Conservation (phyloP, 2,113 vertebrate genomes). For the Hippotragus niger region DNA sequence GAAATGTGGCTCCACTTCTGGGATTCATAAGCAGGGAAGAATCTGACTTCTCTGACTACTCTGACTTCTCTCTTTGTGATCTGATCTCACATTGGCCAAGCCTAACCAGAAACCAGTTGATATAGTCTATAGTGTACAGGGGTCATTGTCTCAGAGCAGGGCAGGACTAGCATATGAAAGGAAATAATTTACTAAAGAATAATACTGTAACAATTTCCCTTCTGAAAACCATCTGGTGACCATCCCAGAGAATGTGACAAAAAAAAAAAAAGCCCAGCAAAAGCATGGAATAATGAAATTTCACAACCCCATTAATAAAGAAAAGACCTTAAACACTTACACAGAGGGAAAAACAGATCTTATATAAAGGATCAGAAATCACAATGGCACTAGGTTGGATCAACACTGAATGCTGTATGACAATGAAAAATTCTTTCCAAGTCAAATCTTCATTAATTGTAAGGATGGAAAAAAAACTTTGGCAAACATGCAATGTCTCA, state of each 20-base stretch:
- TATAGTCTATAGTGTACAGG: neutral
- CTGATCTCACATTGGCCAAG: neutral
- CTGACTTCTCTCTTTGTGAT: neutral
- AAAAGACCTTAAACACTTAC: neutral
- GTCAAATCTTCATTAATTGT: neutral
- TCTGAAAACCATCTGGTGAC: constrained; percentile 28
- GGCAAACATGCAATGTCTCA: neutral
- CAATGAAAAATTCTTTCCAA: neutral
- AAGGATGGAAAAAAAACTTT: neutral
- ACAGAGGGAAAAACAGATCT: neutral
- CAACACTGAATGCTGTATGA: neutral
- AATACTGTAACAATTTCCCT: constrained; percentile 49
- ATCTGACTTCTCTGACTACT: neutral
- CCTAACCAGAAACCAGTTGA: neutral
- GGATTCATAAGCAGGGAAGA: neutral
- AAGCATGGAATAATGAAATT: constrained; percentile 4
- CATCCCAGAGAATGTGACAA: neutral
- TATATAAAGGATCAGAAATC: neutral
- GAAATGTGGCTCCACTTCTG: neutral
- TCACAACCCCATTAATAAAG: neutral
- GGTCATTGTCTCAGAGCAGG: neutral
- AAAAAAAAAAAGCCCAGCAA: neutral
- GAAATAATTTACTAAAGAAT: constrained; percentile 30
- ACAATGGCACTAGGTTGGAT: neutral
- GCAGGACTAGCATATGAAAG: neutral